Base-by-base conservation (phyloP, 2,113 vertebrate genomes). In the Corynorhinus townsendii region DNA sequence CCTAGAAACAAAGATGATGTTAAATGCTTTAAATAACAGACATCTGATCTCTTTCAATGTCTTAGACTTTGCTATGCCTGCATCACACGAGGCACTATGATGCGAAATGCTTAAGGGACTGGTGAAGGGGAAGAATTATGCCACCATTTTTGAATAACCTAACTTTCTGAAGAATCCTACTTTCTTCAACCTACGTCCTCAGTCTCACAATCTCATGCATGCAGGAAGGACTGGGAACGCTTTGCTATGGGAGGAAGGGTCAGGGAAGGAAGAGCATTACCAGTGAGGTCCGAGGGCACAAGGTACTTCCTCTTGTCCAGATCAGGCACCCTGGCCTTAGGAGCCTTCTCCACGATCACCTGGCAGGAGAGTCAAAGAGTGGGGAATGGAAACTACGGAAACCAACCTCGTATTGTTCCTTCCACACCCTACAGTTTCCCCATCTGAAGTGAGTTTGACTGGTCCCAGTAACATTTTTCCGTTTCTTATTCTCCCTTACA, bases 231-330 rank as follows among this genome's bases (percentile, higher is more conserved):
- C 22, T 12, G 15, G 33, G 35, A 66, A 35, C 7, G 38, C 9
- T 93, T 12, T 19, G 71, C 40, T 71, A 7, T 3, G 9, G 59
- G 38, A 93, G 66, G 12, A 43, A 38, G 33, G 35, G 69, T 40
- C 12, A 80, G n/a, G 82, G 40, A 24, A 83, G 19, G 1, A 52
- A 71, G 49, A 12, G 2, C 66, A n/a, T 98, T 97, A 99, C 99
- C 99, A 96, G 99, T 99, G 97, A 99, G 99, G 97, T 99, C 99
- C 45, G 99, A 99, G 96, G 99, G 99, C 95, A 99, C 99, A 0
- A 99, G 98, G 76, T 99, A 99, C 98, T 99, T 99, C 98, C 99
- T 99, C 98, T 99, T 99, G 98, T 99, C 99, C 97, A 99, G 97
- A 66, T 99, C 99, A 20, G 99, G 99, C 83, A 99, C 99, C 97